Conservation (phyloP, 2,888 invertebrate genomes). For the Hirtodrosophila cameraria region DNA sequence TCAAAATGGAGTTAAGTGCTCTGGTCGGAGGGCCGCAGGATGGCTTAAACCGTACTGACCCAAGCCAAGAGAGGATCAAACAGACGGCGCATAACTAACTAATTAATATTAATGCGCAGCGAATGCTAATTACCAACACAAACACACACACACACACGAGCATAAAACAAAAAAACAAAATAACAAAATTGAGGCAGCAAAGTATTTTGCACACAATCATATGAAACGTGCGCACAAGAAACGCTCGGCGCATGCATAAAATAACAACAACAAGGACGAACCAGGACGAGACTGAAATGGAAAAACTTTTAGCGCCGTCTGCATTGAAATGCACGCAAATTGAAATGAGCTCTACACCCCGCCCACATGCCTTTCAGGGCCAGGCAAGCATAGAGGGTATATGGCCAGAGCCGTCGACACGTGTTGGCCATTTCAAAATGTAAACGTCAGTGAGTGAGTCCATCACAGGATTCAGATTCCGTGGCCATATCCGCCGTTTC, state of each 20-base stretch:
- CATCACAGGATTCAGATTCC: constrained; percentile 53
- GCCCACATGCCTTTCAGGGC: not conserved
- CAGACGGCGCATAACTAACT: constrained; percentile 70
- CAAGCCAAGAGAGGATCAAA: not conserved
- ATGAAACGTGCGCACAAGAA: constrained; percentile 66
- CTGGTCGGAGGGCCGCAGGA: constrained; percentile 24
- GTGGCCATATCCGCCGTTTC: constrained; percentile 32
- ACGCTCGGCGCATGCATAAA: constrained; percentile 51
- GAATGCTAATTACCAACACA: constrained; percentile 76
- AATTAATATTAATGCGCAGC: constrained; percentile 81
- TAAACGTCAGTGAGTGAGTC: constrained; percentile 63
- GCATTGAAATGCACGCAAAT: constrained; percentile 78
- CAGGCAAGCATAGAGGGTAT: not conserved
- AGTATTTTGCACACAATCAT: constrained; percentile 76
- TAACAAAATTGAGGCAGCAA: constrained; percentile 37
- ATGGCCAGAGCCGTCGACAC: constrained; percentile 52
- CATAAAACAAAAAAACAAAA: constrained; percentile 14
- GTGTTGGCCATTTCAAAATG: constrained; percentile 80
- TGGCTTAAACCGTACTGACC: constrained; percentile 42
- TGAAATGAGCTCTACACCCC: constrained; percentile 67
- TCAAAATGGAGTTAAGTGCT: constrained; percentile 54
- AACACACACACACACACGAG: constrained; percentile 13
- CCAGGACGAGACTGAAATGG: constrained; percentile 58
- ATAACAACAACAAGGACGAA: constrained; percentile 29
- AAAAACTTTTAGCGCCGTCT: constrained; percentile 64